These are phyloP conservation scores for Cistogaster globosa DNA, from an alignment of 2,888 invertebrate genomes.

Conservation along the genomic window DNA sequence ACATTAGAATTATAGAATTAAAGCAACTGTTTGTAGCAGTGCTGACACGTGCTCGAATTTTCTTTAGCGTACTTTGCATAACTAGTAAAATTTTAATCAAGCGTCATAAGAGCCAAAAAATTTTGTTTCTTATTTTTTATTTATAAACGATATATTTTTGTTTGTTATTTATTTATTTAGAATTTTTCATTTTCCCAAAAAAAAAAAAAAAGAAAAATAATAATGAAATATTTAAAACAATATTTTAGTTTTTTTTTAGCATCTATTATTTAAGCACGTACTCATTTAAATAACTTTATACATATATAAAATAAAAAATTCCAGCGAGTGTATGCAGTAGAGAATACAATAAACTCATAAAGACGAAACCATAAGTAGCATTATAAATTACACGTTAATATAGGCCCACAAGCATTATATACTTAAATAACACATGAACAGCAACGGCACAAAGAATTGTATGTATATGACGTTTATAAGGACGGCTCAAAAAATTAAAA, in stretches of 20 bases:
- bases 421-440: slow-evolving; percentile 63
- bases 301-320: slow-evolving; percentile 2
- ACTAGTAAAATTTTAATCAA: no score
- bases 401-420: slow-evolving; percentile 70
- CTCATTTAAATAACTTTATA: not conserved
- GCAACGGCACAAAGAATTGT: slow-evolving; percentile 38
- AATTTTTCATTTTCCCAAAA: not conserved
- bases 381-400: slow-evolving; percentile 70
- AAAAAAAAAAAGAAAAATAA: no score
- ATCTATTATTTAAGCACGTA: not conserved
- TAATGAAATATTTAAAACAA: not conserved
- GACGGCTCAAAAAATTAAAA: not conserved
- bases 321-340: slow-evolving; percentile 19
- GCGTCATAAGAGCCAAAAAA: no score
- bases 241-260: not conserved
- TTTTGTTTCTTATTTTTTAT: no score
- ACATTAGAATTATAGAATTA: no score
- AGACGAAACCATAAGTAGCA: slow-evolving; percentile 70
- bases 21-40: no score
- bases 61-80: no score
- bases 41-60: no score
- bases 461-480: not conserved
- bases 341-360: slow-evolving; percentile 67
- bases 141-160: no score
- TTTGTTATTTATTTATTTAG: no score